Evolutionary conservation across 30 jellyfish, hydroid and myxozoan genomes (phyloP), one percentile per base, ranked within the genome.

Genomic region (Cassiopea xamachana): DNA sequence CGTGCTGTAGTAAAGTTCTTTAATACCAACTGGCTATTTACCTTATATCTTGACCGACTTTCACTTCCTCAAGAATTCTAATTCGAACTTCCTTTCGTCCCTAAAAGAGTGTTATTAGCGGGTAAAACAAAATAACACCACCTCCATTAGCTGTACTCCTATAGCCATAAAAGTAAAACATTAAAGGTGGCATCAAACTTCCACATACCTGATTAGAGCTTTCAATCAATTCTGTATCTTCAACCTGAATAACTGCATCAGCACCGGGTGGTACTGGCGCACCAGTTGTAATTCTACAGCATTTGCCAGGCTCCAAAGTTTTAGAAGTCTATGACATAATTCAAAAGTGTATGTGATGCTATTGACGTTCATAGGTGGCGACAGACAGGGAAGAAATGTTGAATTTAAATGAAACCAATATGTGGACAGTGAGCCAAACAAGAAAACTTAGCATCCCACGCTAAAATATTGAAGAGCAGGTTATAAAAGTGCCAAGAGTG

Each of bases 221-320:
- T 81, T 96, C 98, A 47, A 92, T 62, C 43, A 96, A 84, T 79
- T 96, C 99, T 17, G 99, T 96, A 61, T 96, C 99, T 86, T 96
- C 99, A 13, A 96, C 99, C 83, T 92, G 98, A 27, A 96, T 96
- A 15, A 96, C 99, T 1, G 99, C 99, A 75, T 96, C 99, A 8
- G 99, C 99, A 1, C 99, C 99, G 7, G 83, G 92, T 13, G 99
- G 99, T 18, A 96, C 12, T 3, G 99, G 99, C 12, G 99, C 99
- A n/a, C 99, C 99, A 19, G 99, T 96, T 14, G 98, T 92, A 39
- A 96, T 96, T 45, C 99, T 92, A 81, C 96, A 67, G 58, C 96
- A 89, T 9, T 81, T 50, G 16, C 99, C 99, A 67, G 90, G 81
- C 94, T 89, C 55, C 81, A 79, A 70, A 75, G 70, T 10, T 49